Base-by-base conservation (phyloP, 2,888 invertebrate species). In the Melolontha melolontha region DNA sequence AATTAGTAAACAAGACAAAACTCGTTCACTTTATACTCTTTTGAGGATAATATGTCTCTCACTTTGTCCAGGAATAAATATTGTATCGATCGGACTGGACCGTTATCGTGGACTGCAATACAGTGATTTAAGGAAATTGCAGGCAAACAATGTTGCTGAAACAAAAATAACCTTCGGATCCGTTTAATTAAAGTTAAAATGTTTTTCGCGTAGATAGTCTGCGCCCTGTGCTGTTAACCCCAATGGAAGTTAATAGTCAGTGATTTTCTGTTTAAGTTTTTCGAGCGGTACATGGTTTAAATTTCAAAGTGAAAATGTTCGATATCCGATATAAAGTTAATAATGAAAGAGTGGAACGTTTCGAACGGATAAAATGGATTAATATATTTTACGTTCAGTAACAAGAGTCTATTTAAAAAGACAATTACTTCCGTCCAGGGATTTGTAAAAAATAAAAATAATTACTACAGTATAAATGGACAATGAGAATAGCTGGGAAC, bases 91-190 rank as follows among this genome's bases (percentile, higher is more conserved):
- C 14, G 27, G 14, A 44, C 29, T 27, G 59, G 29, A 14, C 4
- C 59, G 44, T 44, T 59, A 44, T 29, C 10, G 42, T 14, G 59
- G 44, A 59, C 14, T 59, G 47, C 44, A 44, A 59, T 59, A 59
- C 59, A 59, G 44, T 59, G 59, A 29, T 59, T 59, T 44, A 44
- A 59, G 44, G 59, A 59, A 59, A 59, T 59, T 59, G 59, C 59
- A 44, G 27, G 44, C 59, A 44, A 29, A 14, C 44, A 12, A 44
- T 44, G 59, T 27, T 59, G 42, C 29, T 34, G 59, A 59, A 59
- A 59, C 59, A 29, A 44, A 47, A 47, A 59, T 44, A 59, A 59
- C 44, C 59, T n/a, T 59, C 16, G 44, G 59, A 47, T 44, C 44
- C n/a, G 59, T 44, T 44, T 59, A 59, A 47, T 59, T 59, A 44